These are phyloP conservation scores for Pterocles burchelli DNA, from an alignment of 2,113 vertebrate species.

Conservation along the genomic window DNA sequence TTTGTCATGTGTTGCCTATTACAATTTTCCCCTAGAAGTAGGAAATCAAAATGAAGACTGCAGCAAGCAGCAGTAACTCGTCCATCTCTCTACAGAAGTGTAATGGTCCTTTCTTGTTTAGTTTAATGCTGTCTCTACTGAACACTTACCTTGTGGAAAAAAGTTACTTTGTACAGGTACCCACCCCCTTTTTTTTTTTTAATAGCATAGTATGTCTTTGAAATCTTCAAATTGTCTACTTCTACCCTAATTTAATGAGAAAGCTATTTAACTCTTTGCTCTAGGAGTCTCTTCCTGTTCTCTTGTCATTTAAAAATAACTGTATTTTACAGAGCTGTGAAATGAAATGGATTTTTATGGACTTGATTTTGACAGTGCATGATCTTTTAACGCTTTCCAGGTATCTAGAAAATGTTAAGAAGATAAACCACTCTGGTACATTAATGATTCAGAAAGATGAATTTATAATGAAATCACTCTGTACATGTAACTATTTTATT, in stretches of 20 bases:
- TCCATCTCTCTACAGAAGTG: neutral
- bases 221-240: neutral
- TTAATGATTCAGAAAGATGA: constrained; percentile 62
- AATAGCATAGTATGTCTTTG: neutral
- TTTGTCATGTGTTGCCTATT: neutral
- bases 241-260: constrained; percentile 18
- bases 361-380: constrained; percentile 70
- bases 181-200: neutral
- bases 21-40: neutral
- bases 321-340: constrained; percentile 76
- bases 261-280: constrained; percentile 14
- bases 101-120: neutral
- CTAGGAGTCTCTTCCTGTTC: constrained; percentile 41
- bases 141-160: neutral
- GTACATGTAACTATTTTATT: constrained; percentile 73
- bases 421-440: constrained; percentile 69
- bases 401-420: constrained; percentile 46
- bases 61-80: neutral
- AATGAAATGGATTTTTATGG: constrained; percentile 70
- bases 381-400: constrained; percentile 61
- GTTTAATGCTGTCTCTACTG: neutral
- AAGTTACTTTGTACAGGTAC: neutral
- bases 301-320: constrained; percentile 50
- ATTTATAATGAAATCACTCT: constrained; percentile 67
- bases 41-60: neutral